phyloP scores from a whole-genome alignment of 2,113 vertebrate genomes.

The Athene noctua region DNA sequence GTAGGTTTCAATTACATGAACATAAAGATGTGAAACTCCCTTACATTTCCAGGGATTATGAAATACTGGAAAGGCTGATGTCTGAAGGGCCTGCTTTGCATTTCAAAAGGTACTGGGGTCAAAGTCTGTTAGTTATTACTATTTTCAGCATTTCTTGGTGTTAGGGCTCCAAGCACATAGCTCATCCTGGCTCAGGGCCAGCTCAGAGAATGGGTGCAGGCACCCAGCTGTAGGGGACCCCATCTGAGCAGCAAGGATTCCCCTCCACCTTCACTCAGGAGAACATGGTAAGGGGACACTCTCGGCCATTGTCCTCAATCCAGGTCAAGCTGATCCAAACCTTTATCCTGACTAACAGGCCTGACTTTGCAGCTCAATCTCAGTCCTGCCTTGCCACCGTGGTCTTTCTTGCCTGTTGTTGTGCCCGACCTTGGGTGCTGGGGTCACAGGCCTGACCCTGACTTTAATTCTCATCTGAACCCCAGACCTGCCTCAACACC shows the following conservation, averaged over 20 bases:
- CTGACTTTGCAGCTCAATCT: not conserved
- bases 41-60: not conserved
- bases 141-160: not conserved
- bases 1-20: not conserved
- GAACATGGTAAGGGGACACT: fast-evolving
- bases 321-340: not conserved
- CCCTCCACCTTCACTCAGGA: not conserved
- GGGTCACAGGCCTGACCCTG: not conserved
- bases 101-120: conserved; percentile 7
- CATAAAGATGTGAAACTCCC: fast-evolving
- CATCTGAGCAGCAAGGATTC: fast-evolving
- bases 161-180: not conserved
- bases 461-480: not conserved
- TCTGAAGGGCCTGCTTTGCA: not conserved
- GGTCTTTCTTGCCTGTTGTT: not conserved
- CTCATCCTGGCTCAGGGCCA: not conserved
- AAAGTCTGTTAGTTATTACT: conserved; percentile 30
- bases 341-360: not conserved
- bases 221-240: not conserved
- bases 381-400: fast-evolving
- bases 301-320: fast-evolving
- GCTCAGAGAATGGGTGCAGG: not conserved
- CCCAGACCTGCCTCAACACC: not conserved
- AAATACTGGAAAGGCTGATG: not conserved
- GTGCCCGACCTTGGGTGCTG: not conserved